These are phyloP conservation scores for Oscheius sp. DNA, from an alignment of 2,888 invertebrate genomes.

Conservation along the genomic window DNA sequence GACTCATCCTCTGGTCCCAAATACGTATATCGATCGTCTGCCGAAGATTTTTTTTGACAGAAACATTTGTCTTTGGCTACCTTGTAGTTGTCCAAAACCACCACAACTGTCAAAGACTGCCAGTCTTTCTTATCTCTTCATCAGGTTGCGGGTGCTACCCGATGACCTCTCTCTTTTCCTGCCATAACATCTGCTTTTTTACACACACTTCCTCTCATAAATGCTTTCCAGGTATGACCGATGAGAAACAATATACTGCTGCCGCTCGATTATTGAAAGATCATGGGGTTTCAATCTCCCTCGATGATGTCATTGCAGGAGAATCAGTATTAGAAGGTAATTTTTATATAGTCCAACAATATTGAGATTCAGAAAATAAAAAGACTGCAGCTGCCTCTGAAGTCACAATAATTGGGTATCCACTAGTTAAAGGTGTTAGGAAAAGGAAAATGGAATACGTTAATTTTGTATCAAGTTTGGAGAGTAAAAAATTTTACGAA, in stretches of 20 bases:
- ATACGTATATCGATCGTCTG: too few species aligned
- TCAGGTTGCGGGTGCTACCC: not conserved
- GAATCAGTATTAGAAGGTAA: not conserved
- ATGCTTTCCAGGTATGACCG: too few species aligned
- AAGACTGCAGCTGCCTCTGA: not conserved
- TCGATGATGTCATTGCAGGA: conserved; percentile 1
- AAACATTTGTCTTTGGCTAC: too few species aligned
- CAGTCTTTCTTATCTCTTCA: conserved; percentile 4
- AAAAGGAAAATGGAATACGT: not conserved
- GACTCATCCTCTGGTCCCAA: too few species aligned
- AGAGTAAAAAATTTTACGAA: not conserved
- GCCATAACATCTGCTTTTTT: not conserved
- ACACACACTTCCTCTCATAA: too few species aligned
- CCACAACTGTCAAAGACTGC: too few species aligned
- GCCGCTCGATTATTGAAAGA: not conserved
- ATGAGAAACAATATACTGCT: not conserved
- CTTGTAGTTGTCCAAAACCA: too few species aligned
- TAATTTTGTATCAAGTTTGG: not conserved
- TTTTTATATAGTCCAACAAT: not conserved
- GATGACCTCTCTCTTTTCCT: too few species aligned
- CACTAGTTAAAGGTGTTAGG: not conserved
- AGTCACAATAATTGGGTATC: not conserved
- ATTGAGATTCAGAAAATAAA: conserved; percentile 11
- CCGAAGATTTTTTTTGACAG: too few species aligned
- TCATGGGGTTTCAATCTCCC: not conserved